phyloP scores from a whole-genome alignment of 2,113 vertebrate genomes.

The Passerina amoena region DNA sequence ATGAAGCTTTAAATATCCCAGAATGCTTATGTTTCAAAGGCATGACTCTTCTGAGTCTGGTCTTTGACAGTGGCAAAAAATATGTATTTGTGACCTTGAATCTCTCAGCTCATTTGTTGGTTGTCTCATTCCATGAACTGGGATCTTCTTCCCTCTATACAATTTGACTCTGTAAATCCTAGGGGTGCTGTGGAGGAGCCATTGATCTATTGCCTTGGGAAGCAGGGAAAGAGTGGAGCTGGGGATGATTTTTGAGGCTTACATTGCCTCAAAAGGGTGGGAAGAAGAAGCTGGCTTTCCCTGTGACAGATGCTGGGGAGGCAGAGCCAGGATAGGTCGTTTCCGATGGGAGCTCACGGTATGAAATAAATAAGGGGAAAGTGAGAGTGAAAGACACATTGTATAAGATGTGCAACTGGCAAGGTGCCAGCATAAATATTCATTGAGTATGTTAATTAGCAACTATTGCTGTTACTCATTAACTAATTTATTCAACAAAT shows the following conservation, averaged over 20 bases:
- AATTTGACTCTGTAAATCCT: background rate
- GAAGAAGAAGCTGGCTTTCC: background rate
- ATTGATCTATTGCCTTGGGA: rapidly evolving
- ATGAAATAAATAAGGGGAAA: constrained; percentile 59
- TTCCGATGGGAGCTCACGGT: constrained; percentile 8
- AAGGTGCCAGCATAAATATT: constrained; percentile 61
- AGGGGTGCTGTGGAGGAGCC: background rate
- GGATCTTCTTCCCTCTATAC: background rate
- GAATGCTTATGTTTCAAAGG: background rate
- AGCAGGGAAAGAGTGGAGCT: background rate
- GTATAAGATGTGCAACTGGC: constrained; percentile 55
- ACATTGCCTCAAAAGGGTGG: background rate
- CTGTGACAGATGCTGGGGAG: background rate
- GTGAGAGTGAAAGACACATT: constrained; percentile 65
- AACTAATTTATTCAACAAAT: constrained; percentile 70
- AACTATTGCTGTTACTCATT: constrained; percentile 68
- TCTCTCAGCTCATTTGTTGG: background rate
- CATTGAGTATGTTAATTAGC: constrained; percentile 68
- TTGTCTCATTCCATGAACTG: background rate
- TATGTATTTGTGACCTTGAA: background rate
- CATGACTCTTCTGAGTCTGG: background rate
- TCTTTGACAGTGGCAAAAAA: background rate
- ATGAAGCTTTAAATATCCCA: background rate
- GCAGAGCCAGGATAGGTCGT: constrained; percentile 7
- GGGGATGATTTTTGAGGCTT: background rate